Base-by-base conservation (phyloP, 2,888 invertebrate species). In the Agrochola lota region DNA sequence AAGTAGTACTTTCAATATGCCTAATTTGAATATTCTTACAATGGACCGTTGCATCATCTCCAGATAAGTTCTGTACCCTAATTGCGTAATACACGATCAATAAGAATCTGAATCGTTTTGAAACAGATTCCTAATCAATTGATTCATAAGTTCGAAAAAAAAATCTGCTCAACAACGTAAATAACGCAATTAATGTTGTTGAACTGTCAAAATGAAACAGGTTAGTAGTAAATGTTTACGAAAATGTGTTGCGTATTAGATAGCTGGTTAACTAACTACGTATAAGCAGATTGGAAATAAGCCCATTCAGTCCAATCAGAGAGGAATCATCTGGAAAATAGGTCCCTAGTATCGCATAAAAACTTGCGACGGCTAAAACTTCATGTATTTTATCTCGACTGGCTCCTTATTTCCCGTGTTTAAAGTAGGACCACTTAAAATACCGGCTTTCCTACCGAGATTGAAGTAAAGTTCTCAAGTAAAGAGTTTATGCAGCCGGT, bases 391-490 rank as follows among this genome's bases (percentile, higher is more conserved):
- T 52, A 55, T 46, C 46, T 63, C 26, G 64, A 43, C 55, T 3
- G n/a, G 23, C 62, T 69, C 46, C 77, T 71, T 81, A 76, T 71
- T 68, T 57, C 63, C 60, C 69, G 69, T 75, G 46, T 71, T 60
- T 66, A 74, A 78, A 80, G 74, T 63, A 43, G 62, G 62, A 60
- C 72, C 79, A 84, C 86, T 86, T 83, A 81, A 79, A 83, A 73
- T 69, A 77, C 55, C 75, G 67, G 80, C 77, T 84, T 82, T 69
- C 60, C 26, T 59, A 20, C 85, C 67, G 63, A 78, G 84, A 85
- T 71, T 78, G 71, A 35, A 79, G 80, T 70, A 66, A 76, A 88
- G 68, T 85, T 81, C 59, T 72, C 62, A 79, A 86, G 80, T 69
- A 73, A 84, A 85, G 78, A 81, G 84, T 83, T 85, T 85, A 74